Base-by-base conservation (phyloP, 2,888 invertebrate genomes). In the Serrognathus titanus region DNA sequence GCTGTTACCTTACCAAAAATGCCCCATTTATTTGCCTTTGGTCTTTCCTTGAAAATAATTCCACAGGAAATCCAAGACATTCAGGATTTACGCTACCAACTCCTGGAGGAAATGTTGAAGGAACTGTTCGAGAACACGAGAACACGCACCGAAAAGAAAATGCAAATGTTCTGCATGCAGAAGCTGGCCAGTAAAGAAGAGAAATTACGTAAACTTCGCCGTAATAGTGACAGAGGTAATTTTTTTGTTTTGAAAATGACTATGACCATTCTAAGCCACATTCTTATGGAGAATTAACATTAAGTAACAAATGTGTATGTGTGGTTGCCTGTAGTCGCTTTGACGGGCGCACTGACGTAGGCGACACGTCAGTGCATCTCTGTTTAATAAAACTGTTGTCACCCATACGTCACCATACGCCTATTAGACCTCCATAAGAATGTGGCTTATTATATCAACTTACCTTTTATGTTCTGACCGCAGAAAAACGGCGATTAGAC, bases 61-160 rank as follows among this genome's bases (percentile, higher is more conserved):
- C 41, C 55, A 62, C 64, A 86, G 83, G 87, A 89, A 72, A 87
- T 91, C 59, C 85, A 88, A 66, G 85, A 85, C 59, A 83, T 89
- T 11, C 87, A 90, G 72, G 82, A 85, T 64, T 78, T 87, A 35
- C 81, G 90, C 0, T 74, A 90, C 65, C 82, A 87, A 56, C 80
- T 93, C 51, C 81, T 91, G n/a, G 83, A 87, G 58, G 80, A 85
- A 51, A 74, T 87, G 66, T 78, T 87, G 54, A 75, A 80, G 11
- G 80, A 84, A 55, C 74, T 83, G 50, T 81, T 86, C 3, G 74
- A 78, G 37, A 75, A 79, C 53, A 74, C 78, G 35, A 75, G 78
- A 6, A 73, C 68, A 1, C 73, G 80, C 8, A 76, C 78, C 1
- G 79, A 81, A 51, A 65, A 63, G 59, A 80, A 84, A 75, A 71